These are phyloP conservation scores for Zonitis immaculata DNA, from an alignment of 2,888 invertebrate genomes.

Conservation along the genomic window DNA sequence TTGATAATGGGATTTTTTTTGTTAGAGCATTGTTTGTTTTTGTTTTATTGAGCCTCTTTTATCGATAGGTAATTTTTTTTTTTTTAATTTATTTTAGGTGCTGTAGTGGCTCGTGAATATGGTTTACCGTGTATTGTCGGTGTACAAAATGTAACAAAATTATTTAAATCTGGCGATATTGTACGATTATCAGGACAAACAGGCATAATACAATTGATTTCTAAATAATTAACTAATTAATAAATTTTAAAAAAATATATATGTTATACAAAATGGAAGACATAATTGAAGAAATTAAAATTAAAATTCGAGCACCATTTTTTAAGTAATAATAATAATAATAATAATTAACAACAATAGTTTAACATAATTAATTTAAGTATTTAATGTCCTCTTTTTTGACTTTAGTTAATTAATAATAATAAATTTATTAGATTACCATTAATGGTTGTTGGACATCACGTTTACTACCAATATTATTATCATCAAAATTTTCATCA, in stretches of 20 bases:
- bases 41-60: no score
- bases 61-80: no score
- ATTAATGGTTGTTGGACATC: slow-evolving; percentile 14
- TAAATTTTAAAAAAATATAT: no score
- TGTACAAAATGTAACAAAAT: slow-evolving; percentile 60
- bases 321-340: no score
- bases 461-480: slow-evolving; percentile 2
- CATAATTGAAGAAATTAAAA: background rate
- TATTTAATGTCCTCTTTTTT: background rate
- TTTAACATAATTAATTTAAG: background rate
- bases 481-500: slow-evolving; percentile 45
- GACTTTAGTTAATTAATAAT: background rate
- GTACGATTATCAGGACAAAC: slow-evolving; percentile 53
- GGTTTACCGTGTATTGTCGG: slow-evolving; percentile 81
- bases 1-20: no score
- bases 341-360: no score
- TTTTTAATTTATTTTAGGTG: slow-evolving; percentile 56
- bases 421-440: background rate
- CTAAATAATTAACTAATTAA: background rate
- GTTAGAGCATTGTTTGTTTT: no score
- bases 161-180: slow-evolving; percentile 64
- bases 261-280: no score
- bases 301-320: no score
- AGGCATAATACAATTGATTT: slow-evolving; percentile 38
- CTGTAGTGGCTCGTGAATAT: slow-evolving; percentile 79